phyloP scores from a whole-genome alignment of 2,113 vertebrate species.

The Platysternon megacephalum region DNA sequence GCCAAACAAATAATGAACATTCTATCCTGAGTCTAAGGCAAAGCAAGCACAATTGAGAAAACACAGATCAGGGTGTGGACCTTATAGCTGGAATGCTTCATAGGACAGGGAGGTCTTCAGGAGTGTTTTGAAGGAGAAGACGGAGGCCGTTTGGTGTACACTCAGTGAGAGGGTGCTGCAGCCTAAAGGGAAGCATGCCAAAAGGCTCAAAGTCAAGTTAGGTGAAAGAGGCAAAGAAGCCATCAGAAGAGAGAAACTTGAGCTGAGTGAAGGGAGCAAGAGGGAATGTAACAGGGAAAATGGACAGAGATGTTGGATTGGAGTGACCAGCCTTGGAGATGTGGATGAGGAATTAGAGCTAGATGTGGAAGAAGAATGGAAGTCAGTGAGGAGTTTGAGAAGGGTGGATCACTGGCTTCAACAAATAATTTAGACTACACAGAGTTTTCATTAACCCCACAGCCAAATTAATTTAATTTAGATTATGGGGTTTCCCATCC shows the following conservation, averaged over 20 bases:
- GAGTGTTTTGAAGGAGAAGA: background rate
- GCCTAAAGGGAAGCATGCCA: accelerated
- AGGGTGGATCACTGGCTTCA: background rate
- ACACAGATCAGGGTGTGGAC: accelerated
- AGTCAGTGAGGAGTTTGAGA: background rate
- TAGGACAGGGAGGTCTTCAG: background rate
- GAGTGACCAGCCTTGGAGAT: accelerated
- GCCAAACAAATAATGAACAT: accelerated
- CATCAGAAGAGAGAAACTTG: background rate
- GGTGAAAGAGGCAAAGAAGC: background rate
- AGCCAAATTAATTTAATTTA: too few relatives aligned
- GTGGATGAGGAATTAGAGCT: background rate
- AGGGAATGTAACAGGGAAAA: background rate
- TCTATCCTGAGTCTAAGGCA: background rate
- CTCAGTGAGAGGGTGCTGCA: accelerated
- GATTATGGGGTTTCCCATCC: too few relatives aligned
- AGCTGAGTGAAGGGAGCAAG: background rate
- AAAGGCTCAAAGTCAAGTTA: background rate
- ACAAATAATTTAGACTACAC: background rate
- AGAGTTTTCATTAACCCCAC: background rate
- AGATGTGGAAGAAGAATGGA: background rate
- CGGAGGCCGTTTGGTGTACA: background rate
- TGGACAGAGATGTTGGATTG: background rate
- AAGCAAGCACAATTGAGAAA: background rate
- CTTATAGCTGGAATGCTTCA: background rate